These are phyloP conservation scores for Heliconius hewitsoni DNA, from an alignment of 1,140 invertebrate genomes.

Conservation along the genomic window DNA sequence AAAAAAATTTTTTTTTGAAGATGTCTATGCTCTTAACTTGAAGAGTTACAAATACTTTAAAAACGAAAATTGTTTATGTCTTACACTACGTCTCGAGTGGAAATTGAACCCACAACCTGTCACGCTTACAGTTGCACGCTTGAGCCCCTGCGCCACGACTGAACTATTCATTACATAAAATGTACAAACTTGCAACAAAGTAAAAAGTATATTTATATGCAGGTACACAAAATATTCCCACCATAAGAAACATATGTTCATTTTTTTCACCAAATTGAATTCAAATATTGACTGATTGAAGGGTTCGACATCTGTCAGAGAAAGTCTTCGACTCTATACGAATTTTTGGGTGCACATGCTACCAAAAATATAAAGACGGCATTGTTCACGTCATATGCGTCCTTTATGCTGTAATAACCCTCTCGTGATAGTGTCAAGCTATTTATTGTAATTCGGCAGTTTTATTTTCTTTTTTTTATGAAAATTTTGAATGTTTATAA, in stretches of 20 bases:
- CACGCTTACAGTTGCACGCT: too few species aligned
- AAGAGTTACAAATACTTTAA: too few species aligned
- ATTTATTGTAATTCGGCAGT: neutral
- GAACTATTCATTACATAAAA: neutral
- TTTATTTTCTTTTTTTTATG: neutral
- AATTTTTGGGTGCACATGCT: slow-evolving; percentile 65
- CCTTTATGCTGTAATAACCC: slow-evolving; percentile 13
- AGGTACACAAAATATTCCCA: slow-evolving; percentile 49
- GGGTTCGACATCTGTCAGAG: slow-evolving; percentile 73
- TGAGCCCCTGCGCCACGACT: too few species aligned
- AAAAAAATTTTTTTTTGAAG: too few species aligned
- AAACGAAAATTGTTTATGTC: too few species aligned
- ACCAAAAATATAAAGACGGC: slow-evolving; percentile 31
- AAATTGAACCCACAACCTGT: too few species aligned
- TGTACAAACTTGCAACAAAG: neutral
- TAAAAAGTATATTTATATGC: neutral
- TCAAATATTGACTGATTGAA: slow-evolving; percentile 79
- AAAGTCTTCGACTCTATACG: slow-evolving; percentile 46
- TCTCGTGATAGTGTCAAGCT: slow-evolving; percentile 12
- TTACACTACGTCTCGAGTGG: too few species aligned
- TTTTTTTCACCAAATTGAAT: slow-evolving; percentile 52
- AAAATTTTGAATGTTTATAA: neutral
- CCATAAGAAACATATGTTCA: slow-evolving; percentile 53
- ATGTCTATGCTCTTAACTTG: too few species aligned
- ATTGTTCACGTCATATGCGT: slow-evolving; percentile 11